Evolutionary conservation across 2,888 invertebrate species (phyloP).

Genomic region (Hemithea aestivaria): DNA sequence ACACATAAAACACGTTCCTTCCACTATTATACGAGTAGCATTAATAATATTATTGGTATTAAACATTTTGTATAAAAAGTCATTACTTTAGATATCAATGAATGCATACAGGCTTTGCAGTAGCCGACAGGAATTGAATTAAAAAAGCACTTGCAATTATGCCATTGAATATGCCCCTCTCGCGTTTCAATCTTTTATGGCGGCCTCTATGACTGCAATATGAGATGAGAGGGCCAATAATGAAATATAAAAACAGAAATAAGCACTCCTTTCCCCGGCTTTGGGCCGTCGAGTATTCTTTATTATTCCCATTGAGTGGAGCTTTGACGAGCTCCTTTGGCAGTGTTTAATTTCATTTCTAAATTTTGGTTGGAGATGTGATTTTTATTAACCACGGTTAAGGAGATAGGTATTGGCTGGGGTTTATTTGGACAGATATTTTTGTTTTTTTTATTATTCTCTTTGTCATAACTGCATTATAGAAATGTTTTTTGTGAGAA

Average conservation of each 20-base stretch:
- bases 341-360: constrained; percentile 60
- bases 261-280: constrained; percentile 65
- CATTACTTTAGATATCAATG: constrained; percentile 72
- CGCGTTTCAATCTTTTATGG: constrained; percentile 77
- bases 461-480: too few species aligned
- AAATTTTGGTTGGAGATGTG: constrained; percentile 32
- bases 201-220: constrained; percentile 75
- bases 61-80: constrained; percentile 51
- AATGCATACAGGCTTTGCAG: constrained; percentile 71
- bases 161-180: constrained; percentile 74
- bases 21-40: constrained; percentile 19
- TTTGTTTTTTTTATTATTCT: too few species aligned
- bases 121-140: constrained; percentile 74
- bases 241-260: constrained; percentile 77
- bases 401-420: too few species aligned
- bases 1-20: too few species aligned
- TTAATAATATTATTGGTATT: too few species aligned
- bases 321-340: constrained; percentile 66
- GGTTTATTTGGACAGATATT: too few species aligned
- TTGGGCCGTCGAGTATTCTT: constrained; percentile 61
- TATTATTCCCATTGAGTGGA: constrained; percentile 69
- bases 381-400: too few species aligned
- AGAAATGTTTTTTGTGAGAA: too few species aligned
- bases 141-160: constrained; percentile 77
- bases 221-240: constrained; percentile 77